Evolutionary conservation across 2,888 invertebrate species (phyloP).

Genomic region (Chaetogeoica ovagalla): DNA sequence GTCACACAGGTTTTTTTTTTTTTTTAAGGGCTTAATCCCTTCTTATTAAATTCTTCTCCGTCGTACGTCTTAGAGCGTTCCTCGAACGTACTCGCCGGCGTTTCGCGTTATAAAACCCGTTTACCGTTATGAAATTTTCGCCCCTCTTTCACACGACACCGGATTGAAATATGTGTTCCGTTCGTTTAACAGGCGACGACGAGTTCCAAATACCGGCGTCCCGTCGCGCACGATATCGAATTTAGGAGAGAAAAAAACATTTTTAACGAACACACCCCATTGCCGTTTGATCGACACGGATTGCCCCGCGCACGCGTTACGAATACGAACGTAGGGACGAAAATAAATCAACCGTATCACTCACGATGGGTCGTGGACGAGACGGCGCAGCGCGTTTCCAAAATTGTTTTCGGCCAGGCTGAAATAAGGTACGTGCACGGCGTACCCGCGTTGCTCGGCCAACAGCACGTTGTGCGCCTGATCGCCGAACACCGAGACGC

Average conservation of each 20-base stretch:
- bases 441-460: constrained; percentile 15
- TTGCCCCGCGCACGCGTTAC: too few relatives aligned
- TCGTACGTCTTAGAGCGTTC: neutral
- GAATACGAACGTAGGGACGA: too few relatives aligned
- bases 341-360: neutral
- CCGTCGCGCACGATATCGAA: too few relatives aligned
- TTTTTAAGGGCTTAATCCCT: too few relatives aligned
- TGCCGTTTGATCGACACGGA: too few relatives aligned
- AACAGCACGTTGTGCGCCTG: constrained; percentile 13
- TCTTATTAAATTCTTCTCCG: constrained; percentile 28
- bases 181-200: constrained; percentile 15
- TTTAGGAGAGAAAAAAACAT: too few relatives aligned
- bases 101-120: constrained; percentile 24
- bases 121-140: neutral
- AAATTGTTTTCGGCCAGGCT: neutral
- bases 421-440: constrained; percentile 3
- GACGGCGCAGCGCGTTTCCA: neutral
- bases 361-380: constrained; percentile 19
- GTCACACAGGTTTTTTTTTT: too few relatives aligned
- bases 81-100: neutral
- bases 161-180: neutral
- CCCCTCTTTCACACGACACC: neutral
- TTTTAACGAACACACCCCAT: too few relatives aligned
- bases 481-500: constrained; percentile 30
- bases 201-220: constrained; percentile 36